These are phyloP conservation scores for Alcis repandata DNA, from an alignment of 2,888 invertebrate species.

Conservation along the genomic window DNA sequence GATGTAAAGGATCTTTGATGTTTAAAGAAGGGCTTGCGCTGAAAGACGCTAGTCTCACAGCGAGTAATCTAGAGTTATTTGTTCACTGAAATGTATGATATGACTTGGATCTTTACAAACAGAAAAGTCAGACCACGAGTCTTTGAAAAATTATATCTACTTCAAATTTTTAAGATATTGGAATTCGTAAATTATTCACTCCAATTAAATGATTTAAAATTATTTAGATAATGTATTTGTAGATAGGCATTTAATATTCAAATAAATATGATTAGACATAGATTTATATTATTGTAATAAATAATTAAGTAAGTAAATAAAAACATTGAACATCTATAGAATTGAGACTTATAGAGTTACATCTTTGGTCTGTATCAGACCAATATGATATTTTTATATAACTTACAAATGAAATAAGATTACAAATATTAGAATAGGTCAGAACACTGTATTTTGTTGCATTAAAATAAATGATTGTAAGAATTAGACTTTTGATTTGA, in stretches of 20 bases:
- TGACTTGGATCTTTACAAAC: too few relatives aligned
- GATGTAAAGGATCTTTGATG: too few relatives aligned
- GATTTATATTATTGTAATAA: constrained; percentile 16
- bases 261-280: constrained; percentile 24
- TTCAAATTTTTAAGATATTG: not conserved
- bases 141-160: too few relatives aligned
- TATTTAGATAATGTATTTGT: constrained; percentile 13
- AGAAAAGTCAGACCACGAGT: too few relatives aligned
- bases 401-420: constrained; percentile 35
- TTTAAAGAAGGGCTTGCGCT: too few relatives aligned
- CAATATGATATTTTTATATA: constrained; percentile 53
- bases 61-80: constrained; percentile 57
- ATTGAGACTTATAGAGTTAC: constrained; percentile 66
- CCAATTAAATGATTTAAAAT: constrained; percentile 5
- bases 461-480: constrained; percentile 55
- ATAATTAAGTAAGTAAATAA: constrained; percentile 24
- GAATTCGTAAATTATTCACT: not conserved
- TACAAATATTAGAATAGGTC: constrained; percentile 34
- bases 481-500: constrained; percentile 35
- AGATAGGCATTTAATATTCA: constrained; percentile 44
- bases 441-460: constrained; percentile 53
- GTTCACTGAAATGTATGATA: too few relatives aligned
- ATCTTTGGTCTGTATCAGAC: constrained; percentile 82
- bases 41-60: too few relatives aligned
- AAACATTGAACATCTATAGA: constrained; percentile 52